Evolutionary conservation across 2,888 invertebrate genomes (phyloP), one percentile per base, ranked within the genome.

Genomic region (Drosophila falleni): DNA sequence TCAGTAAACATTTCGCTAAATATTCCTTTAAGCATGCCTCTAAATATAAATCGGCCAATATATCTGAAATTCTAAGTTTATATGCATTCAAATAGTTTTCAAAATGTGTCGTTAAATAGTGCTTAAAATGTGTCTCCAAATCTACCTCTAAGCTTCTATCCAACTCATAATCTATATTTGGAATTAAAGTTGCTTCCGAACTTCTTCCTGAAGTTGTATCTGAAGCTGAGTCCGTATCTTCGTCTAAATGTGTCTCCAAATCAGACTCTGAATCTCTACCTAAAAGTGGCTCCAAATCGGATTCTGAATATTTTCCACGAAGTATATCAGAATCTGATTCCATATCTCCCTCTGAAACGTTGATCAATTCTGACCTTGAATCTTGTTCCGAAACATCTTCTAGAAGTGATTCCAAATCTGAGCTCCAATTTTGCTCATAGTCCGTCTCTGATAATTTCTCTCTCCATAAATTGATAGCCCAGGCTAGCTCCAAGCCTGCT

Each of bases 11-110:
- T 19, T 9, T n/a, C 2, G 8, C 5, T 6, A 55, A 23, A 33
- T 55, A 55, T 23, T 42, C 33, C 6, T 31, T 42, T 33, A 55
- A n/a, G 42, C 31, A 42, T 19, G n/a, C 5, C 19, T 42, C 42
- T 6, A 31, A 31, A 42, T 19, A 42, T n/a, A 42, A 31, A 3
- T 31, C 13, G 19, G 31, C 31, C 19, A 31, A 55, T 33, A 23
- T n/a, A 10, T 42, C 3, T n/a, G 31, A 19, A 19, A 33, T 5
- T 33, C n/a, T 42, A 1, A 6, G n/a, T 6, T 31, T n/a, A 42
- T 55, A 55, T 3, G 0, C n/a, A 9, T 19, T 0, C 19, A 42
- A 33, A 42, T 19, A 42, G 9, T n/a, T 19, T 1, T 42, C 33
- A 1, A 31, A 19, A 19, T 55, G 13, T 3, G 5, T 33, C 4